A percentile compares a stretch with the other conserved stretches of the same genome.
Evolutionary conservation across 2,888 invertebrate species (phyloP).

Genomic region (Mimas tiliae): DNA sequence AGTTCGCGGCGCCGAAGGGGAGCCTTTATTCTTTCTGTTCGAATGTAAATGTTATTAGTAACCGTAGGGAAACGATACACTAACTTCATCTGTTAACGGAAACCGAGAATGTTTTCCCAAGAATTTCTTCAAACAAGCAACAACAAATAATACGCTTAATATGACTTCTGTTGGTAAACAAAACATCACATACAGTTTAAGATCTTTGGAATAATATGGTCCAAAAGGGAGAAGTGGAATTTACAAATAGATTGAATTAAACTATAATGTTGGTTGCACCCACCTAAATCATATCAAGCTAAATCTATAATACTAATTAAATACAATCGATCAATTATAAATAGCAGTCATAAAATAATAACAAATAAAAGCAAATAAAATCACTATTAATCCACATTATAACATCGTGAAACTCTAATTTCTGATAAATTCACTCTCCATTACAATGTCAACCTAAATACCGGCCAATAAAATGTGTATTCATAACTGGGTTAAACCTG

Average conservation of each 20-base stretch:
- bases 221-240: background rate
- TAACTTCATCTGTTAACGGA: slow-evolving; percentile 26
- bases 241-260: too few relatives aligned
- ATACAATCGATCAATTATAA: background rate
- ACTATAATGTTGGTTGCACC: too few relatives aligned
- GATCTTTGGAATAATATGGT: background rate
- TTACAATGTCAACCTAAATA: slow-evolving; percentile 24
- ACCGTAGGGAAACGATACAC: slow-evolving; percentile 24
- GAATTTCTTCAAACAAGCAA: slow-evolving; percentile 15
- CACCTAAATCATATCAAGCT: too few relatives aligned
- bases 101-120: slow-evolving; percentile 14
- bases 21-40: slow-evolving; percentile 39
- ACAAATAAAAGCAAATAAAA: slow-evolving; percentile 4
- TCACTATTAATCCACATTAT: slow-evolving; percentile 10
- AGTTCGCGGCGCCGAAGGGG: slow-evolving; percentile 40
- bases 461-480: slow-evolving; percentile 24
- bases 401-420: slow-evolving; percentile 8
- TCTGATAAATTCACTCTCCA: slow-evolving; percentile 18
- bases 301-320: too few relatives aligned
- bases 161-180: slow-evolving; percentile 1
- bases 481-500: slow-evolving; percentile 54
- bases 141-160: slow-evolving; percentile 1
- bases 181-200: background rate
- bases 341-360: background rate
- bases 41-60: slow-evolving; percentile 39